These are phyloP conservation scores for Bubo scandiacus DNA, from an alignment of 2,113 vertebrate species.

Conservation along the genomic window DNA sequence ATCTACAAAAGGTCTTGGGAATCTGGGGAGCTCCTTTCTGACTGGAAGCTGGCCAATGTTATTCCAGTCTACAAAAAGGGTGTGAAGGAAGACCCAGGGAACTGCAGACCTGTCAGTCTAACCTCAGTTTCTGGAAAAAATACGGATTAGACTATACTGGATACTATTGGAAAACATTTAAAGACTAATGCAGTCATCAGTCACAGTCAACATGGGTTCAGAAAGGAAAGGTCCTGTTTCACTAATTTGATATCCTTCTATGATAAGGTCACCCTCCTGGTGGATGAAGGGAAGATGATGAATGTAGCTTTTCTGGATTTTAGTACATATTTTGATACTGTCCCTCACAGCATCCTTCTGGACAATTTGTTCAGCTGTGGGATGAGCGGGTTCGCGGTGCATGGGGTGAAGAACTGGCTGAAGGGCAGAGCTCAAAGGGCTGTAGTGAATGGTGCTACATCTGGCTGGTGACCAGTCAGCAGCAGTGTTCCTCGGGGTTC, in stretches of 20 bases:
- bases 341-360: neutral
- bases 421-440: neutral
- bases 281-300: neutral
- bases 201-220: neutral
- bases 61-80: neutral
- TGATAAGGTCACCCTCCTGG: fast-evolving
- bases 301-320: neutral
- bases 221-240: neutral
- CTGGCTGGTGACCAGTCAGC: neutral
- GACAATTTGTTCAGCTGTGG: neutral
- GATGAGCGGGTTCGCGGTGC: fast-evolving
- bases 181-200: neutral
- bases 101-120: neutral
- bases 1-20: neutral
- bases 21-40: neutral
- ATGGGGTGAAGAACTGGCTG: neutral
- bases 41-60: neutral
- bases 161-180: neutral
- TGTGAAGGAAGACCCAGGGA: neutral
- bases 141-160: neutral
- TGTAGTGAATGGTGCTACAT: neutral
- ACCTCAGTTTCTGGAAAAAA: neutral
- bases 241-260: neutral
- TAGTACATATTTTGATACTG: neutral
- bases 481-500: neutral